These are phyloP conservation scores for Mycalesis mineus DNA, from an alignment of 2,888 invertebrate species.

Conservation along the genomic window DNA sequence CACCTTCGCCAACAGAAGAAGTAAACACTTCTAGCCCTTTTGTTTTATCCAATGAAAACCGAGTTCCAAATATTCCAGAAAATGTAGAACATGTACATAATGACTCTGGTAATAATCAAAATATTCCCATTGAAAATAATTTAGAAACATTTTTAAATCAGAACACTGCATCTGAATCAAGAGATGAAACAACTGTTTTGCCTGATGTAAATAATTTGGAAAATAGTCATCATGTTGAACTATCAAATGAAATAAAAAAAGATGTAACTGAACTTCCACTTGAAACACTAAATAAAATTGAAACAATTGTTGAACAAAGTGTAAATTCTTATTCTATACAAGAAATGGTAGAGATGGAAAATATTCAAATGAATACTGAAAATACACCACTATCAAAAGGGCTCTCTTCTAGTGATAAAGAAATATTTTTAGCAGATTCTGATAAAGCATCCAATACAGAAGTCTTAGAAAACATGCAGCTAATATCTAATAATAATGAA, in stretches of 20 bases:
- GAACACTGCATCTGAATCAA: constrained; percentile 5
- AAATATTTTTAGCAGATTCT: constrained; percentile 22
- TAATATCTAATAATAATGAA: constrained; percentile 33
- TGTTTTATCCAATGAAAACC: background rate
- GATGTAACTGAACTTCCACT: background rate
- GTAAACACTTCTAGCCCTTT: constrained; percentile 34
- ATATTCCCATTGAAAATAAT: constrained; percentile 13
- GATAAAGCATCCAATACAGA: constrained; percentile 41
- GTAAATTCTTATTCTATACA: background rate
- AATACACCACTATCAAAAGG: constrained; percentile 13
- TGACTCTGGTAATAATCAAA: background rate
- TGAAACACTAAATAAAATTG: background rate
- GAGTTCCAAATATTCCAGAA: background rate
- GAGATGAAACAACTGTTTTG: background rate
- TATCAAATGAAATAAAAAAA: background rate
- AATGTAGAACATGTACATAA: background rate
- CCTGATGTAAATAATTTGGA: constrained; percentile 15
- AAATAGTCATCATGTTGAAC: constrained; percentile 8
- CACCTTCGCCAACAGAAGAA: constrained; percentile 28
- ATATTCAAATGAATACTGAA: constrained; percentile 7
- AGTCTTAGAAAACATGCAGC: constrained; percentile 30
- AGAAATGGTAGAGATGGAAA: background rate
- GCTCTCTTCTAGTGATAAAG: constrained; percentile 24
- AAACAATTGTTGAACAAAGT: background rate
- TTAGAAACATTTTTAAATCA: constrained; percentile 21